Evolutionary conservation across 2,888 invertebrate genomes (phyloP).

Genomic region (Metellina segmentata): DNA sequence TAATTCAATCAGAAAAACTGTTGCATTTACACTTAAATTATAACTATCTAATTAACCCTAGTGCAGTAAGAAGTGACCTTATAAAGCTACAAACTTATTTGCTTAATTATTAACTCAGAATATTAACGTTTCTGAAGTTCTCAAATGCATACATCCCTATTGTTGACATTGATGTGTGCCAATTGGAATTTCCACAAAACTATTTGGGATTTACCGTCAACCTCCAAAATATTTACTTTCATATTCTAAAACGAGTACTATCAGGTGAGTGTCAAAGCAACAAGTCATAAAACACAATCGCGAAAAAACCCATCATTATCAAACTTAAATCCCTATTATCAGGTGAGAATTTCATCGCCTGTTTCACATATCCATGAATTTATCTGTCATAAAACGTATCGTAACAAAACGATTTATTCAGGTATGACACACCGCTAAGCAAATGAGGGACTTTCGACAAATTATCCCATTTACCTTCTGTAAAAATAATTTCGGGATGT

Average conservation of each 20-base stretch:
- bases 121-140: no score
- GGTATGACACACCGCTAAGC: slow-evolving; percentile 8
- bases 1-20: no score
- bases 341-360: slow-evolving; percentile 13
- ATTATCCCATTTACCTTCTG: not conserved
- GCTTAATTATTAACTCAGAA: no score
- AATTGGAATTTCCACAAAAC: no score
- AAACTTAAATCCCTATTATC: slow-evolving; percentile 47
- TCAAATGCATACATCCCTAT: no score
- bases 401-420: slow-evolving; percentile 43
- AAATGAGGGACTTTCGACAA: slow-evolving; percentile 37
- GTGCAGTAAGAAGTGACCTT: no score
- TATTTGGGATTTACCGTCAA: no score
- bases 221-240: not conserved
- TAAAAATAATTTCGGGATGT: no score
- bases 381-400: slow-evolving; percentile 37
- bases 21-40: no score
- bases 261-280: slow-evolving; percentile 7
- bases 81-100: no score
- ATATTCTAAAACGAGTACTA: slow-evolving; percentile 9
- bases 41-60: no score
- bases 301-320: slow-evolving; percentile 47
- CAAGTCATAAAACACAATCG: not conserved
- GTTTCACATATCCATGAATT: slow-evolving; percentile 55
- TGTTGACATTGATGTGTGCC: no score